A percentile compares a stretch with the other conserved stretches of the same genome.
Evolutionary conservation across 2,113 vertebrate genomes (phyloP).

Genomic region (Callipepla squamata): DNA sequence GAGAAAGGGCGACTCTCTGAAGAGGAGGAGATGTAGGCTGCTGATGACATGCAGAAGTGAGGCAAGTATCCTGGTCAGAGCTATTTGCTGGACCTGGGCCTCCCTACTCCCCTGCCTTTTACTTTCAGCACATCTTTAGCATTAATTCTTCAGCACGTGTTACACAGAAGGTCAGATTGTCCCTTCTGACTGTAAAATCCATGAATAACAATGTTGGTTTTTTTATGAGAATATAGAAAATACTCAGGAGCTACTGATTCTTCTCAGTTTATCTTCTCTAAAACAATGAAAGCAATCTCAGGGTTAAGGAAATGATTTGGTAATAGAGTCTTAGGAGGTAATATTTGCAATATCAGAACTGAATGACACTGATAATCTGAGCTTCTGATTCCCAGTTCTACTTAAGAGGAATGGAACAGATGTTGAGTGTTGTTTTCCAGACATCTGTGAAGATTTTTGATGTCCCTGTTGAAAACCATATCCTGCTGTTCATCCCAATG

Average conservation of each 20-base stretch:
- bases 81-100: background rate
- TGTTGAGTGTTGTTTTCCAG: conserved; percentile 72
- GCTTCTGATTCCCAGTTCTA: conserved; percentile 44
- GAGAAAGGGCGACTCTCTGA: background rate
- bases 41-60: background rate
- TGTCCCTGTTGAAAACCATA: conserved; percentile 84
- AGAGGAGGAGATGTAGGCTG: background rate
- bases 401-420: conserved; percentile 39
- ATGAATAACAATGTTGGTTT: background rate
- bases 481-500: conserved; percentile 88
- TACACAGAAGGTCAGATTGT: background rate
- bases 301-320: background rate
- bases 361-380: background rate
- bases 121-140: background rate
- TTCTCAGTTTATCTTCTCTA: background rate
- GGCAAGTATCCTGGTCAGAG: background rate
- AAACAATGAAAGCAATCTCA: conserved; percentile 16
- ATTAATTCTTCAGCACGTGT: background rate
- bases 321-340: background rate
- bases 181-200: background rate
- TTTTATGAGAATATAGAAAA: background rate
- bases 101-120: background rate
- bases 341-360: conserved; percentile 5
- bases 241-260: background rate
- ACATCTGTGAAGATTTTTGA: conserved; percentile 87